Base-by-base conservation (phyloP, 2,888 invertebrate genomes). In the Caenorhabditis uteleia region DNA sequence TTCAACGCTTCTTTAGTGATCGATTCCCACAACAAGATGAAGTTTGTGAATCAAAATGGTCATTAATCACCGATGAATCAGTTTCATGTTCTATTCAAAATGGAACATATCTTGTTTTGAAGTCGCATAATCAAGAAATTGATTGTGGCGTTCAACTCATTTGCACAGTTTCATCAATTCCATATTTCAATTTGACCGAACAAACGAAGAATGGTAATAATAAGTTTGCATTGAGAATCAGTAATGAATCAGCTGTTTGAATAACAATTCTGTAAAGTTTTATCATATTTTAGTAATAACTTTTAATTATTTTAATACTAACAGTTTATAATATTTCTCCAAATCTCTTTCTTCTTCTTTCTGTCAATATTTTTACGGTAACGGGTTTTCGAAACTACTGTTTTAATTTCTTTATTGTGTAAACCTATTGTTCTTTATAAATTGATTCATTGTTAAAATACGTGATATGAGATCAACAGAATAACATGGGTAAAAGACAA, bases 111-210 rank as follows among this genome's bases (percentile, higher is more conserved):
- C 97, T 98, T 86, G 93, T 95, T 84, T 87, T 98, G 34, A 88
- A 95, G 23, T 81, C 80, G 20, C 74, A 77, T 51, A 71, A 74
- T 54, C 43, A 51, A 40, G 70, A 68, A 26, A 55, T 75, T 40
- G 93, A 94, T 84, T 91, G 91, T 68, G 94, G 95, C 83, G 90
- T 97, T 25, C 93, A 93, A 0, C 88, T 98, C 1, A 87, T 95
- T 75, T 93, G 95, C 82, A 89, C 90, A 14, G 89, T 95, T 50
- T 88, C 90, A 75, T 88, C 89, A 77, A 85, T 98, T 77, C 97
- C 98, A 0, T 93, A 94, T 85, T 92, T 95, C 84, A 92, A 91
- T 85, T 87, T 98, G 36, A 91, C 91, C 0, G 98, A 98, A 84
- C 94, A 97, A 84, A 50, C 70, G 4, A 50, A 45, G 31, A 38